Conservation (phyloP, 2,113 vertebrate species). For the Cathartes aura region DNA sequence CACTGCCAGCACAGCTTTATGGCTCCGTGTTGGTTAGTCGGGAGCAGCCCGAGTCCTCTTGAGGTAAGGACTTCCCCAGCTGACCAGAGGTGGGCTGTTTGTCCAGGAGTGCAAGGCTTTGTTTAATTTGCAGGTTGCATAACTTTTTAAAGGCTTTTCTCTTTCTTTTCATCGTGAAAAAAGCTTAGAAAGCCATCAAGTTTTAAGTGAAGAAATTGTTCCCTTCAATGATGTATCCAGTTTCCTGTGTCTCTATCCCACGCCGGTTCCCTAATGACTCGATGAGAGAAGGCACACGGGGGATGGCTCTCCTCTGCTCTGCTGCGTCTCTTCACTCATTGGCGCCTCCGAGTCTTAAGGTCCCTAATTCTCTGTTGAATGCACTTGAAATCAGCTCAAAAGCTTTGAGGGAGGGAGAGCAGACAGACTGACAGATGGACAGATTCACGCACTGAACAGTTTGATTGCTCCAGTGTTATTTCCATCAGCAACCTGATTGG, state of each 20-base stretch:
- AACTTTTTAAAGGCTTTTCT: background rate
- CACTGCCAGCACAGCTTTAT: background rate
- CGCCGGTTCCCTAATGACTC: background rate
- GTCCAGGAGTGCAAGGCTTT: background rate
- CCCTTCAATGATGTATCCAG: background rate
- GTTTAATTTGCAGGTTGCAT: background rate
- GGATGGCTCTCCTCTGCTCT: background rate
- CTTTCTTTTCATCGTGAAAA: background rate
- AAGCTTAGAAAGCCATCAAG: background rate
- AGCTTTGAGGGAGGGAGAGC: background rate
- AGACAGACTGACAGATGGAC: background rate
- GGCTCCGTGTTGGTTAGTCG: accelerated
- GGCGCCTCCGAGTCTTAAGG: background rate
- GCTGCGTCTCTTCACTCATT: background rate
- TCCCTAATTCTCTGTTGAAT: background rate
- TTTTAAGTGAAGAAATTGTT: background rate
- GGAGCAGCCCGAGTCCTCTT: background rate
- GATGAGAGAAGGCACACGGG: background rate
- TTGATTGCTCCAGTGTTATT: background rate
- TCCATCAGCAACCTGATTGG: background rate
- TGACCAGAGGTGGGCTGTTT: accelerated
- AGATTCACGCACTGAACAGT: background rate
- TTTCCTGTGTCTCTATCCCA: background rate
- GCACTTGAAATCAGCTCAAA: constrained; percentile 23
- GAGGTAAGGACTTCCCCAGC: background rate